These are phyloP conservation scores for Drosophila gaucha DNA, from an alignment of 2,888 invertebrate genomes.

Conservation along the genomic window DNA sequence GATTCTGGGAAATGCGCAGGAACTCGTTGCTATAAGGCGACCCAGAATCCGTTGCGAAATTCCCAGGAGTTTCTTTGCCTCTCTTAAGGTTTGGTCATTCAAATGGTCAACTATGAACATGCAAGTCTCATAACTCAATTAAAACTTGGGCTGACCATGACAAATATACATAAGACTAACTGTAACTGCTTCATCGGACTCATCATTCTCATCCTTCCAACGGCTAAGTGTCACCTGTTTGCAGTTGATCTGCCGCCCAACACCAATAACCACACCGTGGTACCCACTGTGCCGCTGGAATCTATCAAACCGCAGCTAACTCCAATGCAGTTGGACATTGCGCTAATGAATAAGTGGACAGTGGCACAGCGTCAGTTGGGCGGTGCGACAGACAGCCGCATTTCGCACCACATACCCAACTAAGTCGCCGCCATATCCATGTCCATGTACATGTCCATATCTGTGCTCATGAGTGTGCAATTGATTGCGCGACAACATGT, in stretches of 20 bases:
- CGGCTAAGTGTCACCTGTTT: conserved; percentile 17
- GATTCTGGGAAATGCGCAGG: conserved; percentile 38
- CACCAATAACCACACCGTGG: neutral
- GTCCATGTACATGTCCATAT: conserved; percentile 60
- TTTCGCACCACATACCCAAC: conserved; percentile 64
- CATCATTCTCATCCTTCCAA: conserved; percentile 21
- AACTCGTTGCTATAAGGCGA: conserved; percentile 39
- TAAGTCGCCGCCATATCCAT: conserved; percentile 50
- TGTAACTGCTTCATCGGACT: conserved; percentile 26
- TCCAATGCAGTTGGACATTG: conserved; percentile 55
- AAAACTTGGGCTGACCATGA: conserved; percentile 19
- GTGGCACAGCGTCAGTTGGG: conserved; percentile 31
- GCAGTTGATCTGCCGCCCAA: conserved; percentile 32
- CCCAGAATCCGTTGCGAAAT: conserved; percentile 59
- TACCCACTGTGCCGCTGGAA: neutral
- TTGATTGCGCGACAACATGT: conserved; percentile 79
- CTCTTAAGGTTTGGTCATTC: conserved; percentile 43
- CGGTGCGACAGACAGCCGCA: conserved; percentile 39
- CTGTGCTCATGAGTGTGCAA: conserved; percentile 66
- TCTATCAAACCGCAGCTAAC: conserved; percentile 10
- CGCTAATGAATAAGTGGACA: conserved; percentile 65
- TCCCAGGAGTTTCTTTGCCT: conserved; percentile 56
- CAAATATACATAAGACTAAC: conserved; percentile 48
- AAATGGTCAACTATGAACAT: conserved; percentile 41
- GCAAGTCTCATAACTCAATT: conserved; percentile 54